Evolutionary conservation across 2,113 vertebrate species (phyloP).

Genomic region (Sardina pilchardus): DNA sequence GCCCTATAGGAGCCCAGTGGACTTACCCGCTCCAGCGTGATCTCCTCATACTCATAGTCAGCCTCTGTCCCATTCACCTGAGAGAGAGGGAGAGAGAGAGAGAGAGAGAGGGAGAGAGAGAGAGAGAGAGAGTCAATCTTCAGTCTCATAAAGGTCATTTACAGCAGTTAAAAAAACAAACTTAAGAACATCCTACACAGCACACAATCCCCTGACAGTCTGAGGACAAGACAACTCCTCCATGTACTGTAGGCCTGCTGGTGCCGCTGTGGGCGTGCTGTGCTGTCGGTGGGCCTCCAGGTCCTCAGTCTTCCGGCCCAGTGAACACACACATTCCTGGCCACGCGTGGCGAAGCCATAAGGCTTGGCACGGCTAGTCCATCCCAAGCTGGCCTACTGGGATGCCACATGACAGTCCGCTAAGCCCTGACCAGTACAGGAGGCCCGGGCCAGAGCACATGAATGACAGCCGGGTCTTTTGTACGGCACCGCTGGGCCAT

Average conservation of each 20-base stretch:
- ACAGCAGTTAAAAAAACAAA: background rate
- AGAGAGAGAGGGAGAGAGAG: conserved; percentile 7
- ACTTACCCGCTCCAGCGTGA: conserved; percentile 94
- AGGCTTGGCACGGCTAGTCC: background rate
- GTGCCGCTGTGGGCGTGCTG: background rate
- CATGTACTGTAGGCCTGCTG: background rate
- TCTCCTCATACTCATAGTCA: conserved; percentile 98
- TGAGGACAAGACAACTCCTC: background rate
- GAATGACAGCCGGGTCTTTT: background rate
- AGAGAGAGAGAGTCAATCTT: background rate
- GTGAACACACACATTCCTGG: background rate
- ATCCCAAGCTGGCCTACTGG: background rate
- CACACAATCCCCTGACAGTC: background rate
- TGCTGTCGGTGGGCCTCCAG: background rate
- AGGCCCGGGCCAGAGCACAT: background rate
- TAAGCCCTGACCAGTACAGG: background rate
- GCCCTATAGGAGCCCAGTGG: background rate
- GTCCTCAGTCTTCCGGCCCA: background rate
- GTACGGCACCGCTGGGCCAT: background rate
- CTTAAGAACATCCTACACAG: background rate
- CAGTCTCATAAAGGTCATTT: background rate
- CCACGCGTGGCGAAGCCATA: background rate
- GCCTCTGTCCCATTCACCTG: conserved; percentile 96
- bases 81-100: conserved; percentile 21
- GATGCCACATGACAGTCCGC: background rate